Base-by-base conservation (phyloP, 2,888 invertebrate genomes). In the Noctua comes region DNA sequence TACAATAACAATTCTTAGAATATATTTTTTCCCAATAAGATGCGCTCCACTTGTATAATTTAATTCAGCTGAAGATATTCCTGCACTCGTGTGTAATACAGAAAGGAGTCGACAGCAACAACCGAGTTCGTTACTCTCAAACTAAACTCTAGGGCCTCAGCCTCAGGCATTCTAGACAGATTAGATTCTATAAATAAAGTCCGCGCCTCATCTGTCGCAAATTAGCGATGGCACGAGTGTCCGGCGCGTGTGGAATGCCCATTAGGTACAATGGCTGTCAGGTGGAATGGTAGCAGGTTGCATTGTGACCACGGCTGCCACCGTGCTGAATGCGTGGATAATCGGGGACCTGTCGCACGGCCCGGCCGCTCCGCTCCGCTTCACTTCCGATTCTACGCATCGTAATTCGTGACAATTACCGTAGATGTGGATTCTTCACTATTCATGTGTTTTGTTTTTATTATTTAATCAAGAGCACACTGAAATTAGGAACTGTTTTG, bases 261-360 rank as follows among this genome's bases (percentile, higher is more conserved):
- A 94, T 94, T 93, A 94, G 86, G 86, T 80, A 90, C 88, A 90
- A 91, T 91, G 87, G 89, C 86, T 90, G 88, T 86, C 83, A 83
- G 89, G 89, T 90, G 87, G 91, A 91, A 92, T 93, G 91, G 92
- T 92, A 92, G 91, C 88, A 88, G 84, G 82, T 88, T 87, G 86
- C 77, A 76, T 86, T 84, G 83, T 84, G 71, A 83, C 77, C 71
- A 83, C 54, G 85, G 86, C 91, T 68, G 76, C 85, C 82, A 88
- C 93, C 95, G 94, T 94, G 94, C 94, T 94, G 93, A 96, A 97
- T 95, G 96, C 96, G 96, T 95, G 90, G 92, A 95, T 94, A 96
- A 96, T 96, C 94, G 93, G 93, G 85, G 95, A 96, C 96, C 95
- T 95, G 96, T 97, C 96, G 95, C 96, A 96, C 96, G 96, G 95